Evolutionary conservation across 1,140 invertebrate species (phyloP), one percentile per base, ranked within the genome.

Genomic region (Eufriesea mexicana): DNA sequence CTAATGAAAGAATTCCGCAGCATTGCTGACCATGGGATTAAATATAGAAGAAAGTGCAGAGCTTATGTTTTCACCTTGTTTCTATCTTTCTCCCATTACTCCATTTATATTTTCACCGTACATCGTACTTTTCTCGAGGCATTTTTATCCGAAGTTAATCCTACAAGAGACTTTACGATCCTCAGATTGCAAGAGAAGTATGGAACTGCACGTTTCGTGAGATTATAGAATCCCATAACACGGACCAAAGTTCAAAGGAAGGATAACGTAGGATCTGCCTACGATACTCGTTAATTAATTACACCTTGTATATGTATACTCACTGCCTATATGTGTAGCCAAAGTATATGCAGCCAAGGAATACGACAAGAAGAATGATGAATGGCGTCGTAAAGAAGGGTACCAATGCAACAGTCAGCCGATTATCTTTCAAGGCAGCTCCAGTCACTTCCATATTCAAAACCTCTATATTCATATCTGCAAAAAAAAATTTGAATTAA

Each of bases 241-340:
- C 16, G n/a, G 16, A 61, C 14, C 5, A 6, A 2, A 25, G 10
- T 25, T 25, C 5, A n/a, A 59, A 59, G n/a, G 14, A 14, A 14
- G n/a, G 14, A 61, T 61, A 28, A 25, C 25, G 35, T 4, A 35
- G 35, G 35, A 61, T 25, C 59, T 61, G 0, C 2, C 16, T 61
- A 16, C 16, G 16, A 18, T 35, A 16, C 7, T 20, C 61, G 28
- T 62, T 35, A 62, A 28, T 62, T 35, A 62, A 62, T 62, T 61
- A 16, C 0, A 49, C 49, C 49, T 2, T 49, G 14, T 14, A 49
- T 54, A n/a, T 2, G 51, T 54, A 28, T 89, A 93, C 93, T 93
- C 88, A 94, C 93, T 92, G 84, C 0, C 55, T 80, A 49, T 84
- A 87, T 5, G 92, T 89, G 68, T 94, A 94, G 35, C 92, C 93